These are phyloP conservation scores for Phlogophora meticulosa DNA, from an alignment of 2,888 invertebrate genomes.

Conservation along the genomic window DNA sequence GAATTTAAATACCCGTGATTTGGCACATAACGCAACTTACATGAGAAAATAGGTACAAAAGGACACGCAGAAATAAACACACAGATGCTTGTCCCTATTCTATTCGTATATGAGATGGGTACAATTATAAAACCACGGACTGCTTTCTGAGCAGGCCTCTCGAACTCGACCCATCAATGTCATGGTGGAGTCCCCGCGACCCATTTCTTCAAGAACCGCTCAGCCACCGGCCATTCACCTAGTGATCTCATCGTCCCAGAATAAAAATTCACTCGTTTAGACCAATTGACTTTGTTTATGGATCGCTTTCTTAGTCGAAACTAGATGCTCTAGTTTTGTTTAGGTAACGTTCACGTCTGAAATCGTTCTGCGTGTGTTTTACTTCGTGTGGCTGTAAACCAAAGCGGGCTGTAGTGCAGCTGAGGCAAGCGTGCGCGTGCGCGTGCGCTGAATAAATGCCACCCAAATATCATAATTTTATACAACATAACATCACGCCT, in stretches of 20 bases:
- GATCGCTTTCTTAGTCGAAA: slow-evolving; percentile 84
- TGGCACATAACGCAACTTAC: slow-evolving; percentile 39
- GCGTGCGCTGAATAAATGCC: slow-evolving; percentile 41
- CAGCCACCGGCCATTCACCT: slow-evolving; percentile 85
- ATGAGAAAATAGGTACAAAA: slow-evolving; percentile 1
- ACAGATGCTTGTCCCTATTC: slow-evolving; percentile 10
- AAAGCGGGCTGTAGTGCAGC: slow-evolving; percentile 9
- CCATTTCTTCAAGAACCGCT: slow-evolving; percentile 78
- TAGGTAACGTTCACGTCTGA: slow-evolving; percentile 68
- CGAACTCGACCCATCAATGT: slow-evolving; percentile 79
- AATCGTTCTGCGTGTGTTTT: slow-evolving; percentile 73
- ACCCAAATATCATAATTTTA: slow-evolving; percentile 28
- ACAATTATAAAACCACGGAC: slow-evolving; percentile 50
- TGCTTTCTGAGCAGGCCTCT: slow-evolving; percentile 56
- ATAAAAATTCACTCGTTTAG: slow-evolving; percentile 87
- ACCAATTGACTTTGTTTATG: slow-evolving; percentile 88
- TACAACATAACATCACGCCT: too few species aligned
- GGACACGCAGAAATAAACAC: slow-evolving; percentile 40
- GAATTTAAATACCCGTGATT: slow-evolving; percentile 40
- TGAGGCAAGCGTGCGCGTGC: too few species aligned
- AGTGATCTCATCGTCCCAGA: slow-evolving; percentile 89
- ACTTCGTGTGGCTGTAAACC: slow-evolving; percentile 27
- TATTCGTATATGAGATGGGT: slow-evolving; percentile 33
- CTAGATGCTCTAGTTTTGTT: slow-evolving; percentile 82
- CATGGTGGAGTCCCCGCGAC: slow-evolving; percentile 84